These are phyloP conservation scores for Escarpia spicata DNA, from an alignment of 2,888 invertebrate species.

Conservation along the genomic window DNA sequence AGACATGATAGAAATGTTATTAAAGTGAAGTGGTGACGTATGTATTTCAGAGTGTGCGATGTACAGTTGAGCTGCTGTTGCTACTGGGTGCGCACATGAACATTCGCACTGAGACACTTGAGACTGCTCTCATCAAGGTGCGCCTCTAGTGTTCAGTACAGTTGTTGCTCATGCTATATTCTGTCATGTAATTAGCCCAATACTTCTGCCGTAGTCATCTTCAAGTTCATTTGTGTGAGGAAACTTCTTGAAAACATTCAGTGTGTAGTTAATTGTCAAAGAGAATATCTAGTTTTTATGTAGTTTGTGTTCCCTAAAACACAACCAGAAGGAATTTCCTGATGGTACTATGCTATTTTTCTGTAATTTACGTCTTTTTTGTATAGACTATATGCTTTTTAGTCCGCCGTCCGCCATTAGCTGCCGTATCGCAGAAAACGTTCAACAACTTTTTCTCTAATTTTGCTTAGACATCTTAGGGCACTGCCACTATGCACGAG, in stretches of 20 bases:
- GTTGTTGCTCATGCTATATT: background rate
- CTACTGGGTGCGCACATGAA: slow-evolving; percentile 61
- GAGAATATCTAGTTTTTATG: no score
- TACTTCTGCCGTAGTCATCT: background rate
- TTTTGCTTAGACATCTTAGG: no score
- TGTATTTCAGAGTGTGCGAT: slow-evolving; percentile 50
- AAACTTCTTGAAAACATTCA: background rate
- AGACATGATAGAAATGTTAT: background rate
- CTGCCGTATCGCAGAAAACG: no score
- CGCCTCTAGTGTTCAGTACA: background rate
- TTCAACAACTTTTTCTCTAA: no score
- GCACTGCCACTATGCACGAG: no score
- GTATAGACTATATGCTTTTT: no score
- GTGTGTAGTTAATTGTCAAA: no score
- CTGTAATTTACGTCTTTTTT: no score
- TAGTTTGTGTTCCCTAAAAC: no score
- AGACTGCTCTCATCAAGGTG: slow-evolving; percentile 63
- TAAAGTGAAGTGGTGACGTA: slow-evolving; percentile 25
- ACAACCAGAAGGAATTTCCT: no score
- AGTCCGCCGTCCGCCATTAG: no score
- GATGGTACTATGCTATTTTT: no score
- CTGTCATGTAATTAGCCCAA: background rate
- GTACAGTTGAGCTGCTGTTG: slow-evolving; percentile 56
- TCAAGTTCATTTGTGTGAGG: background rate
- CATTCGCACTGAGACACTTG: slow-evolving; percentile 52